Base-by-base conservation (phyloP, 1,140 invertebrate genomes). In the Aphaenogaster ashmeadi region DNA sequence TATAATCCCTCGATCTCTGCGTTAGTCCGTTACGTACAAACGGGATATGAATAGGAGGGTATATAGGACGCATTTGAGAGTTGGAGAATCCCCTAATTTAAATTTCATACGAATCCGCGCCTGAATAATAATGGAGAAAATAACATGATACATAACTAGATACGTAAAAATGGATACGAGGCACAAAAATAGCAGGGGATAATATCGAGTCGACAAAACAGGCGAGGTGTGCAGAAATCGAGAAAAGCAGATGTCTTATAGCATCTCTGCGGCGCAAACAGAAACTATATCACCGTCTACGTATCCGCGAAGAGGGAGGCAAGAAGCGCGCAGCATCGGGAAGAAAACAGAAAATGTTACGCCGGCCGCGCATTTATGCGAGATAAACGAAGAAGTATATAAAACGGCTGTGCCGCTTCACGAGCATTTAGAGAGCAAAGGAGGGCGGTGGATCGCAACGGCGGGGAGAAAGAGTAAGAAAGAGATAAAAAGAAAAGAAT, bases 331-430 rank as follows among this genome's bases (percentile, higher is more conserved):
- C 21, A 44, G 36, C 47, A 72, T 62, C 64, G 62, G 58, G 80
- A 62, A 54, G 87, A 86, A 83, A 83, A 88, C 67, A 54, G 75
- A 77, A 54, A 54, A 71, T 72, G 41, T 71, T 79, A 75, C 44
- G 47, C 11, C 41, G 6, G 72, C 62, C 77, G 72, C 47, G 56
- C 56, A 21, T 78, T 69, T 88, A 77, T 6, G 58, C 66, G 84
- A 75, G 79, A 58, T 74, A 87, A 90, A 89, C 77, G 78, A 44
- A 71, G 36, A 81, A 81, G 64, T 71, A 9, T 54, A 71, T 54
- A 81, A 38, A 69, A 15, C 78, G 47, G 27, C 21, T 41, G 54
- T n/a, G 64, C 36, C 21, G 33, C 33, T 80, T 33, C 15, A 47
- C 47, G 64, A 69, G 33, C 47, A 38, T 69, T 80, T 15, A 21